Conservation (phyloP, 2,113 vertebrate species). For the Pycnonotus jocosus region DNA sequence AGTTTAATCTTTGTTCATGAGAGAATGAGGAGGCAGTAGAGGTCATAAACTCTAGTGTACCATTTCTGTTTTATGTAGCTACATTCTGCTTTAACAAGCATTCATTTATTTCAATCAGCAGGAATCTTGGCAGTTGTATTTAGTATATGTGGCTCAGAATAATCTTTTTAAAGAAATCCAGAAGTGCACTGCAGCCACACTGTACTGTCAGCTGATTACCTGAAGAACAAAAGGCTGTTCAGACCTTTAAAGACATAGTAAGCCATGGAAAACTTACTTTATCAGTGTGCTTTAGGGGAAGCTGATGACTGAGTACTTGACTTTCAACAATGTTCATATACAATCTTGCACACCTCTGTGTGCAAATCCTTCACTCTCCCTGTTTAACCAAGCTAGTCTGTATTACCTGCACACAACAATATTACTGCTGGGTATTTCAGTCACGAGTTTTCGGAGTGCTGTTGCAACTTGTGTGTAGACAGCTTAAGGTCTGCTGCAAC, state of each 20-base stretch:
- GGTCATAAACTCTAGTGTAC: neutral
- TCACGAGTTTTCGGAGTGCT: neutral
- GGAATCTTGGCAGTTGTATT: neutral
- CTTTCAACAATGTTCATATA: neutral
- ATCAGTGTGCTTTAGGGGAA: neutral
- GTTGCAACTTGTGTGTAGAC: neutral
- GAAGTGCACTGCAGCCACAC: neutral
- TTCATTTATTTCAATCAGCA: neutral
- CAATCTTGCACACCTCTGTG: neutral
- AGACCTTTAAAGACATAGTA: neutral
- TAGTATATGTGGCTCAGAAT: neutral
- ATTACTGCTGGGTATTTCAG: neutral
- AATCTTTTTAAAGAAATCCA: neutral
- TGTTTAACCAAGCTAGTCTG: neutral
- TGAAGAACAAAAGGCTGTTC: neutral
- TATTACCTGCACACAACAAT: neutral
- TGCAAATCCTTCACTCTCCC: neutral
- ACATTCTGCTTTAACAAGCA: neutral
- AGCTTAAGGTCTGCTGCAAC: neutral
- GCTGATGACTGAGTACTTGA: neutral
- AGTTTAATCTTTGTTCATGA: neutral
- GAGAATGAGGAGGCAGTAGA: neutral
- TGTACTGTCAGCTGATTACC: neutral
- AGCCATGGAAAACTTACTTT: neutral
- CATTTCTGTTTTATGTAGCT: neutral